Conservation (phyloP, 2,888 invertebrate genomes). For the Mimas tiliae region DNA sequence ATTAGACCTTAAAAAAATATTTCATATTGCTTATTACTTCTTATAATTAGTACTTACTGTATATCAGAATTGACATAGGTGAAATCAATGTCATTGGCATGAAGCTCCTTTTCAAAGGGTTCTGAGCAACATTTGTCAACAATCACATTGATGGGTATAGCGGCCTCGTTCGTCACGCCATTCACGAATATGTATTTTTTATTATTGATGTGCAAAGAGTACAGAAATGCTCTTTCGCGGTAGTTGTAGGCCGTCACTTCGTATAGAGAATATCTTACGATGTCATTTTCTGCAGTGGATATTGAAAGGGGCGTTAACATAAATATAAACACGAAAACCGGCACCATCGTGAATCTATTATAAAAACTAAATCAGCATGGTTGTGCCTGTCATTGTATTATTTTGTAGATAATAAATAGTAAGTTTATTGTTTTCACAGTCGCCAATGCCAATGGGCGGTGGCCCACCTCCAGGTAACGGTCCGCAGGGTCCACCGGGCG, state of each 20-base stretch:
- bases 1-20: background rate
- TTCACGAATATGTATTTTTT: conserved; percentile 58
- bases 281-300: background rate
- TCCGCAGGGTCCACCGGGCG: conserved; percentile 57
- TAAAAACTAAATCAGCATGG: background rate
- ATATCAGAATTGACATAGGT: background rate
- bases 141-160: conserved; percentile 62
- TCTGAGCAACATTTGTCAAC: conserved; percentile 46
- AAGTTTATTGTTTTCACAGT: conserved; percentile 47
- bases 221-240: conserved; percentile 60
- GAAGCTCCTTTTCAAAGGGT: conserved; percentile 55
- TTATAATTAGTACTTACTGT: background rate
- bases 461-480: conserved; percentile 76
- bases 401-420: background rate
- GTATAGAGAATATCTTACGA: conserved; percentile 52
- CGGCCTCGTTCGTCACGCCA: conserved; percentile 70
- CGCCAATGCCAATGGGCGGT: conserved; percentile 74
- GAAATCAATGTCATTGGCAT: conserved; percentile 24
- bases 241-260: conserved; percentile 66
- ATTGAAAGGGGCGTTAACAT: too few species aligned
- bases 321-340: background rate
- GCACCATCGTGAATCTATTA: background rate
- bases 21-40: background rate
- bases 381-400: background rate
- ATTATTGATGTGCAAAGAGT: conserved; percentile 48